Evolutionary conservation across 2,113 vertebrate species (phyloP).

Genomic region (Aptenodytes patagonicus): DNA sequence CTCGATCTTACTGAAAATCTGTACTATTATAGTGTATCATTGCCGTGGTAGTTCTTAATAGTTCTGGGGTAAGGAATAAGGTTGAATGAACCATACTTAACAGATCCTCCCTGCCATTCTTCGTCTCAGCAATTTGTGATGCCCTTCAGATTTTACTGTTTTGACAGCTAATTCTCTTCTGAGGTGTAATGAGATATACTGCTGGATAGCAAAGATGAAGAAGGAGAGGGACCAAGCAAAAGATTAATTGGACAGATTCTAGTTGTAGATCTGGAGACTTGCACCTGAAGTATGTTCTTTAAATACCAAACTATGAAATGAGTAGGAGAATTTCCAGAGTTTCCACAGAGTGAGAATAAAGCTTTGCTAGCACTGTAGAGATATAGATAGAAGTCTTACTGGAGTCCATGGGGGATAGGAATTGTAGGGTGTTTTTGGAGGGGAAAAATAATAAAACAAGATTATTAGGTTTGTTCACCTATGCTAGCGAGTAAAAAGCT

Average conservation of each 20-base stretch:
- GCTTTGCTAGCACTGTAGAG: neutral
- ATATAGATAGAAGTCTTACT: neutral
- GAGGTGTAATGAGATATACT: neutral
- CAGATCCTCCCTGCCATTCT: neutral
- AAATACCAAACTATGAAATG: neutral
- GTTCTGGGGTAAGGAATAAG: neutral
- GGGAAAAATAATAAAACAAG: neutral
- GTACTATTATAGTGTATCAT: neutral
- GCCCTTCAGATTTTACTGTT: neutral
- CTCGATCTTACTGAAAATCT: neutral
- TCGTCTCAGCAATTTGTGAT: neutral
- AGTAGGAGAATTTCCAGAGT: neutral
- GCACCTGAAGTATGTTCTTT: neutral
- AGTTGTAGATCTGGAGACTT: neutral
- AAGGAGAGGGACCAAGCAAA: neutral
- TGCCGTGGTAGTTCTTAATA: neutral
- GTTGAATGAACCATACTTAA: neutral
- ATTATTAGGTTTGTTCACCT: neutral
- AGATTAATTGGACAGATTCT: neutral
- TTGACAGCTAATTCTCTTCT: neutral
- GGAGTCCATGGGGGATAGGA: neutral
- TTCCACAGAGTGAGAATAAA: neutral
- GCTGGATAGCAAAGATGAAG: neutral
- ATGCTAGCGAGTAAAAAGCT: neutral
- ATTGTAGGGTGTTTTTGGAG: neutral